A percentile compares a stretch with the other conserved stretches of the same genome.
Evolutionary conservation across 1,140 invertebrate species (phyloP).

Genomic region (Euwallacea similis): DNA sequence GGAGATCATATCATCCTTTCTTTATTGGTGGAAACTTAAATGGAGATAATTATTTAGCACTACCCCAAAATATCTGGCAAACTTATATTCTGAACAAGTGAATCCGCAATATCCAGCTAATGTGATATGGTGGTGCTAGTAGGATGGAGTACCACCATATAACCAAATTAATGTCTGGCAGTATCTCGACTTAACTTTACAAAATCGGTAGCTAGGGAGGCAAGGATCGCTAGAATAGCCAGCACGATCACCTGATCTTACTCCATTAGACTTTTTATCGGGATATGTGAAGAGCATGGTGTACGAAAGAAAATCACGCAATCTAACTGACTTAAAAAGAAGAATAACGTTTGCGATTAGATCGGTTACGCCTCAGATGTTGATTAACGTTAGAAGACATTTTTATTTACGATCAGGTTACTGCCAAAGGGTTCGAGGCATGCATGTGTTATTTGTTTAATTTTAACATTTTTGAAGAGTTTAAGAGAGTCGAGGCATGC

Average conservation of each 20-base stretch:
- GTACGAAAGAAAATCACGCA: conserved; percentile 19
- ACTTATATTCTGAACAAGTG: conserved; percentile 30
- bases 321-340: conserved; percentile 25
- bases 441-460: no score
- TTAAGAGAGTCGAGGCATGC: no score
- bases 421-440: conserved; percentile 26
- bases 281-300: conserved; percentile 21
- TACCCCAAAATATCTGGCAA: conserved; percentile 33
- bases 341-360: conserved; percentile 28
- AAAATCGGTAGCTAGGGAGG: conserved; percentile 5
- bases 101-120: conserved; percentile 31
- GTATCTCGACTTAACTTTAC: no score
- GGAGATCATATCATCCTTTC: no score
- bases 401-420: conserved; percentile 30
- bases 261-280: no score
- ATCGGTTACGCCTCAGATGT: conserved; percentile 28
- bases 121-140: conserved; percentile 38
- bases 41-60: conserved; percentile 36
- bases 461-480: no score
- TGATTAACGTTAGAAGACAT: conserved; percentile 29
- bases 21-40: no score
- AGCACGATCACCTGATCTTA: no score
- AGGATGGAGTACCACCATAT: conserved; percentile 36
- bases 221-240: no score
- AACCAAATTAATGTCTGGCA: conserved; percentile 27